These are phyloP conservation scores for Siniperca knerii DNA, from an alignment of 2,113 vertebrate species.

Conservation along the genomic window DNA sequence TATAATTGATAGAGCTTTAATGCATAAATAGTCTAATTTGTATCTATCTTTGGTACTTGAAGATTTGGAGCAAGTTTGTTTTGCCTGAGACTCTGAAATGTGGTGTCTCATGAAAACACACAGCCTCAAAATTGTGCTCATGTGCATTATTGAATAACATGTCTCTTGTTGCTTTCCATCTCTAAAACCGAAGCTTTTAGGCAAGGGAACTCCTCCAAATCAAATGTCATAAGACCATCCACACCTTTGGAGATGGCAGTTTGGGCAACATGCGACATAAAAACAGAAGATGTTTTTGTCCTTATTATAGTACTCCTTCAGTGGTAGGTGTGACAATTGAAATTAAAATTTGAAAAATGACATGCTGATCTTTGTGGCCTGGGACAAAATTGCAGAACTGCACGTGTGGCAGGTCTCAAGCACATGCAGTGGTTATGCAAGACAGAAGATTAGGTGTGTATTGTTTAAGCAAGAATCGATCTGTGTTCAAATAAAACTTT, in stretches of 20 bases:
- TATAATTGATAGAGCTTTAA: not conserved
- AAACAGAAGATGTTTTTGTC: not conserved
- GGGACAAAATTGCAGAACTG: not conserved
- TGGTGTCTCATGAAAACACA: too few species aligned
- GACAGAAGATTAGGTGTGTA: not conserved
- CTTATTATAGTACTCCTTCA: not conserved
- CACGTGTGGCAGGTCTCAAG: not conserved
- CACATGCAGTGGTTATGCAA: not conserved
- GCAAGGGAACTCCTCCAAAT: too few species aligned
- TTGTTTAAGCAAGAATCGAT: not conserved
- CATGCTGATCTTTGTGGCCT: too few species aligned
- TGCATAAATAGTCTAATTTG: not conserved
- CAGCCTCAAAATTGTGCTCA: too few species aligned
- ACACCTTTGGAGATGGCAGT: not conserved
- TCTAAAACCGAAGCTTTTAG: too few species aligned
- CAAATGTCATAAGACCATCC: too few species aligned
- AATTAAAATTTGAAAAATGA: not conserved
- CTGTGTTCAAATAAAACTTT: not conserved
- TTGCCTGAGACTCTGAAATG: not conserved
- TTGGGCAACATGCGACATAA: not conserved
- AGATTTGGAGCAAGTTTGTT: not conserved
- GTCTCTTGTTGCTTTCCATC: too few species aligned
- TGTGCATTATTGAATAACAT: too few species aligned
- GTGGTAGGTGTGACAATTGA: not conserved
- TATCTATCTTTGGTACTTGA: not conserved